These are phyloP conservation scores for Asobara japonica DNA, from an alignment of 1,140 invertebrate species.

Conservation along the genomic window DNA sequence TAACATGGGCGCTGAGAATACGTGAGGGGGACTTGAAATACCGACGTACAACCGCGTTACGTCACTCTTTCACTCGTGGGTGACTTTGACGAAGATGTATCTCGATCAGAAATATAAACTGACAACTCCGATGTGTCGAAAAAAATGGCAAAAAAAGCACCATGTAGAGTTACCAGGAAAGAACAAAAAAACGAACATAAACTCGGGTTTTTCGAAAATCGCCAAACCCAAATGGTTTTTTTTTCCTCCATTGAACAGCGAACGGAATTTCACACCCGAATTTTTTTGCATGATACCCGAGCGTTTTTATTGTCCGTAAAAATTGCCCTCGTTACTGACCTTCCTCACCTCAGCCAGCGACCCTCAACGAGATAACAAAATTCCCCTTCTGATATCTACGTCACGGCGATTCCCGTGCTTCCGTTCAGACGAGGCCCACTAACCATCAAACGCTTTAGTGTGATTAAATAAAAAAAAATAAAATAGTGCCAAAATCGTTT, in stretches of 20 bases:
- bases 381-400: background rate
- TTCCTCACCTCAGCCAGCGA: conserved; percentile 24
- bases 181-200: background rate
- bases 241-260: background rate
- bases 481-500: background rate
- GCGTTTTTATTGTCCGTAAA: conserved; percentile 6
- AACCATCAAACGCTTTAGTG: background rate
- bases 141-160: background rate
- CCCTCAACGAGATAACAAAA: conserved; percentile 24
- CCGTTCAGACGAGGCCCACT: background rate
- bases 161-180: background rate
- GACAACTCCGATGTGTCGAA: background rate
- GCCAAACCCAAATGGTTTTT: too few species aligned
- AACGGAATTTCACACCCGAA: background rate
- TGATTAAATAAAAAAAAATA: background rate
- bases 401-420: background rate
- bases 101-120: conserved; percentile 42
- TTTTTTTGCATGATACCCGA: background rate
- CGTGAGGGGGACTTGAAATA: background rate
- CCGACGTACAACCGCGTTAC: conserved; percentile 7
- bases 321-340: conserved; percentile 29
- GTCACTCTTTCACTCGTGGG: conserved; percentile 47
- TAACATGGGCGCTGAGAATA: background rate
- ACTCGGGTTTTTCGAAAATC: background rate
- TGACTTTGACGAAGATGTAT: conserved; percentile 54